Evolutionary conservation across 2,888 invertebrate genomes (phyloP).

Genomic region (Ochropleura plecta): DNA sequence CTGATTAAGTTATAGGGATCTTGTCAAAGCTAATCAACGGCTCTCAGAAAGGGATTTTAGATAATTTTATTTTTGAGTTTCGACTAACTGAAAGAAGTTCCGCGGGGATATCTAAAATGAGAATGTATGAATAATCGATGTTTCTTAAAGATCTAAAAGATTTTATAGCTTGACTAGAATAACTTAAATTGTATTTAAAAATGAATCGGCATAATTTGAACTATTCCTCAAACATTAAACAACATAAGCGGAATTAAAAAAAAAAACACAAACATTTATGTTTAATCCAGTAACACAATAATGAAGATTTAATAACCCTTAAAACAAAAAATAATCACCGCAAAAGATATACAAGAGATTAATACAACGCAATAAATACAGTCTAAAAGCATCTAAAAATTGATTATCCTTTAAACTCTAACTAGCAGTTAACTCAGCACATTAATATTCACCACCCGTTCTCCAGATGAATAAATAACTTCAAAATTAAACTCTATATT

Average conservation of each 20-base stretch:
- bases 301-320: background rate
- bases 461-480: slow-evolving; percentile 55
- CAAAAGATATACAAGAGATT: slow-evolving; percentile 1
- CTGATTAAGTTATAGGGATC: slow-evolving; percentile 54
- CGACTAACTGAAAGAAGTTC: background rate
- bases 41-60: slow-evolving; percentile 31
- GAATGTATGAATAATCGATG: background rate
- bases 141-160: background rate
- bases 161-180: background rate
- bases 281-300: background rate
- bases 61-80: background rate
- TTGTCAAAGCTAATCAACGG: slow-evolving; percentile 50
- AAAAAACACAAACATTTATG: background rate
- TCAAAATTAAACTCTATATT: slow-evolving; percentile 59
- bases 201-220: background rate
- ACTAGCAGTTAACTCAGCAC: slow-evolving; percentile 43
- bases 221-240: background rate
- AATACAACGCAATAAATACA: background rate
- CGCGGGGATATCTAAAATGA: background rate
- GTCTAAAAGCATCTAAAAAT: slow-evolving; percentile 43
- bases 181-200: slow-evolving; percentile 9
- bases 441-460: slow-evolving; percentile 55
- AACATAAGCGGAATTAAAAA: background rate
- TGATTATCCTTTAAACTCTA: slow-evolving; percentile 36
- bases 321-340: background rate